Conservation (phyloP, 2,113 vertebrate species). For the Gymnobelideus leadbeateri region DNA sequence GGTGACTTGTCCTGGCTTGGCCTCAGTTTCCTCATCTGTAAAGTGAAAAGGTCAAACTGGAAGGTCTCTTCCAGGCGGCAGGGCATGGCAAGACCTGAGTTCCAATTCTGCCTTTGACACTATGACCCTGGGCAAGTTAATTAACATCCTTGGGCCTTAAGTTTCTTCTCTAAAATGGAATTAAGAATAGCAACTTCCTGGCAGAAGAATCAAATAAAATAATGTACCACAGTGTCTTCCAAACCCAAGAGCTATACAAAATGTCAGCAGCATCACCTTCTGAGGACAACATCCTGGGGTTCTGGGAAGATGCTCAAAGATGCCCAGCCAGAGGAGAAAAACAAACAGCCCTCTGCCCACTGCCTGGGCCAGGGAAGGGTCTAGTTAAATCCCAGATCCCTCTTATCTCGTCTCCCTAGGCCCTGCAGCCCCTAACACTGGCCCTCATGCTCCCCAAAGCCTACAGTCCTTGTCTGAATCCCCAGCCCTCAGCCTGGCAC, state of each 20-base stretch:
- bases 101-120: neutral
- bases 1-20: slow-evolving; percentile 25
- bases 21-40: slow-evolving; percentile 44
- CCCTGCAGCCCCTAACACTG: neutral
- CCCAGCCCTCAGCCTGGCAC: neutral
- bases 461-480: neutral
- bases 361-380: neutral
- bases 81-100: neutral
- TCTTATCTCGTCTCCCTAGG: neutral
- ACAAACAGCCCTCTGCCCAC: neutral
- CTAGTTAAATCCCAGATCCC: no score
- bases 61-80: neutral
- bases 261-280: neutral
- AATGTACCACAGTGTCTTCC: neutral
- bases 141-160: neutral
- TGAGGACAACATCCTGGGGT: neutral
- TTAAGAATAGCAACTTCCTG: neutral
- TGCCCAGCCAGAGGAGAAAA: neutral
- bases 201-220: neutral
- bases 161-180: neutral
- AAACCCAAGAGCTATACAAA: neutral
- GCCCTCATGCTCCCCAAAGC: neutral
- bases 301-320: neutral
- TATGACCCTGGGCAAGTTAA: neutral
- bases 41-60: slow-evolving; percentile 9